A percentile compares a stretch with the other conserved stretches of the same genome.
phyloP scores from a whole-genome alignment of 2,888 invertebrate genomes.

The Napeogenes sylphis region DNA sequence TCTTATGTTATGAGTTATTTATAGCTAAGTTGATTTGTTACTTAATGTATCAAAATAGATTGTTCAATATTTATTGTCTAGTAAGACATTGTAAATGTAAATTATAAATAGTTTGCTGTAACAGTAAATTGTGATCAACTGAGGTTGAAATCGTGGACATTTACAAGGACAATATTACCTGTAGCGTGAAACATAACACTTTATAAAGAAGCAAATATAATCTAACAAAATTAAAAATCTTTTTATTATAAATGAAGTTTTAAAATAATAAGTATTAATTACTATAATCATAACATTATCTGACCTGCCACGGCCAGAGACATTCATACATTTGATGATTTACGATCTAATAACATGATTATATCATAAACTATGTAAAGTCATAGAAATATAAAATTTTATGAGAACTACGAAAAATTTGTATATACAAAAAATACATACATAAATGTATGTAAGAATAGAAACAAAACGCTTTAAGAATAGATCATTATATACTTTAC shows the following conservation, averaged over 20 bases:
- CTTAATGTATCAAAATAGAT: not conserved
- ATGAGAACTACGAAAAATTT: too few species aligned
- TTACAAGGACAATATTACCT: slow-evolving; percentile 1
- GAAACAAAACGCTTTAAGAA: too few species aligned
- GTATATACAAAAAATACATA: too few species aligned
- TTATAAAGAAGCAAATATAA: not conserved
- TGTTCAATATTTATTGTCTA: not conserved
- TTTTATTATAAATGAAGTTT: not conserved
- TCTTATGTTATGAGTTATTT: not conserved
- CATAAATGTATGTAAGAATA: too few species aligned
- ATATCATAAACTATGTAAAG: too few species aligned
- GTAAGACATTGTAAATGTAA: not conserved
- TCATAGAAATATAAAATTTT: too few species aligned
- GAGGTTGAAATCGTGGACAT: slow-evolving; percentile 1
- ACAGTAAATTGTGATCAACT: not conserved
- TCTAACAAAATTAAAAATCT: too few species aligned
- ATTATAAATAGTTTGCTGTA: not conserved
- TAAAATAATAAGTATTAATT: not conserved
- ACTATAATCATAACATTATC: too few species aligned
- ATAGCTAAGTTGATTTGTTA: not conserved
- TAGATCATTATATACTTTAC: too few species aligned
- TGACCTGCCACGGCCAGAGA: too few species aligned
- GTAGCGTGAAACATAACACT: not conserved
- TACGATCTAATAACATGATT: too few species aligned
- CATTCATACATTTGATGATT: too few species aligned